Evolutionary conservation across 2,888 invertebrate genomes (phyloP).

Genomic region (Mesorhabditis sp.): DNA sequence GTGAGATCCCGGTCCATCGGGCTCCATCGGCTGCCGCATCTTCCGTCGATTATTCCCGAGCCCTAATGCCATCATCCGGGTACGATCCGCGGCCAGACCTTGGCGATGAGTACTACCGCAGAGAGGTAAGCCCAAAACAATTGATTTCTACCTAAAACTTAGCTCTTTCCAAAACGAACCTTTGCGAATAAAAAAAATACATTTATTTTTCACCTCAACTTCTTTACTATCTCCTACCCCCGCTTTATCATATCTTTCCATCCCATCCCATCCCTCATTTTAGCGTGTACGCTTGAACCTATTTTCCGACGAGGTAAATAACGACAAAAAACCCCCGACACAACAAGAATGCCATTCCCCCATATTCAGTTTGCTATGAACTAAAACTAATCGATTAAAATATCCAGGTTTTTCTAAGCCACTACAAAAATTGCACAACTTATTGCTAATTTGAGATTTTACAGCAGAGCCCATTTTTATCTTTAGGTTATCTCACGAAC

Average conservation of each 20-base stretch:
- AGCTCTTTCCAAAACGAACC: background rate
- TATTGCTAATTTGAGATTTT: no score
- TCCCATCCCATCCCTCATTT: background rate
- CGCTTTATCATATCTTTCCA: background rate
- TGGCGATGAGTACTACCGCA: constrained; percentile 54
- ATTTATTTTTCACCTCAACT: constrained; percentile 3
- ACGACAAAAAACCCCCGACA: background rate
- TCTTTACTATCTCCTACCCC: background rate
- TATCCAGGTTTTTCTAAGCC: background rate
- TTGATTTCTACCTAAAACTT: background rate
- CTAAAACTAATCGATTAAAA: background rate
- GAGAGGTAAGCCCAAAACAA: constrained; percentile 30
- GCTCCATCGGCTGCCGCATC: constrained; percentile 44
- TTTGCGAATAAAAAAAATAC: background rate
- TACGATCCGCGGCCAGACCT: constrained; percentile 16
- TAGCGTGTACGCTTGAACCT: constrained; percentile 5
- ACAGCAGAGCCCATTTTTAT: background rate
- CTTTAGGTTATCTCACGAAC: constrained; percentile 52
- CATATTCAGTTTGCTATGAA: background rate
- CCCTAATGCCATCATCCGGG: constrained; percentile 33
- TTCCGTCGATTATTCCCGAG: constrained; percentile 34
- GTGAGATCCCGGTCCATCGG: constrained; percentile 55
- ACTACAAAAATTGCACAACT: no score
- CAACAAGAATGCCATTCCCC: background rate
- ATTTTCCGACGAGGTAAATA: background rate